These are phyloP conservation scores for Platysternon megacephalum DNA, from an alignment of 2,113 vertebrate species.

Conservation along the genomic window DNA sequence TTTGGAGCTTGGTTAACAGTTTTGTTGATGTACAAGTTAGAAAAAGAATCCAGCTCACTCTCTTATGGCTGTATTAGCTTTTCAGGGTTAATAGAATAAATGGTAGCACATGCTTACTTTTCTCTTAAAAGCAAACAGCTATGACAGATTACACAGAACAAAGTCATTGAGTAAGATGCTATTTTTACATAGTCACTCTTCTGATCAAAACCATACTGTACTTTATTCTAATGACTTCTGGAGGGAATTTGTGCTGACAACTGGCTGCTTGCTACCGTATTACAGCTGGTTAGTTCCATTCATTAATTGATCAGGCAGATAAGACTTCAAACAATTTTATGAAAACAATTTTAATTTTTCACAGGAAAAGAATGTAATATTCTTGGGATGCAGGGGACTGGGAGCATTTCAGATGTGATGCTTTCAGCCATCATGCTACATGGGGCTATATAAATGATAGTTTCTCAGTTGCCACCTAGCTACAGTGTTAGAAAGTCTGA, in stretches of 20 bases:
- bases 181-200: not conserved
- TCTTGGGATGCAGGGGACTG: not conserved
- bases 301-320: not conserved
- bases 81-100: slow-evolving; percentile 34
- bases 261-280: not conserved
- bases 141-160: not conserved
- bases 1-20: not conserved
- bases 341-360: not conserved
- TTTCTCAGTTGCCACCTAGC: not conserved
- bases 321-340: not conserved
- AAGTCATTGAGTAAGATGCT: not conserved
- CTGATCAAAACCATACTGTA: not conserved
- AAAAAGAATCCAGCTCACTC: slow-evolving; percentile 15
- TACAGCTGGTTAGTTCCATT: not conserved
- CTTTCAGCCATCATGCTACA: not conserved
- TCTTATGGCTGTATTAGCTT: not conserved
- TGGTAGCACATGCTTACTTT: not conserved
- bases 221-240: not conserved
- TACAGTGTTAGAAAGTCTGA: not conserved
- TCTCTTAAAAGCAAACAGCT: not conserved
- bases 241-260: not conserved
- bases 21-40: not conserved
- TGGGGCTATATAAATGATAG: not conserved
- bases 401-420: not conserved
- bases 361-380: not conserved